Evolutionary conservation across 2,888 invertebrate genomes (phyloP), one percentile per base, ranked within the genome.

Genomic region (Luperina testacea): DNA sequence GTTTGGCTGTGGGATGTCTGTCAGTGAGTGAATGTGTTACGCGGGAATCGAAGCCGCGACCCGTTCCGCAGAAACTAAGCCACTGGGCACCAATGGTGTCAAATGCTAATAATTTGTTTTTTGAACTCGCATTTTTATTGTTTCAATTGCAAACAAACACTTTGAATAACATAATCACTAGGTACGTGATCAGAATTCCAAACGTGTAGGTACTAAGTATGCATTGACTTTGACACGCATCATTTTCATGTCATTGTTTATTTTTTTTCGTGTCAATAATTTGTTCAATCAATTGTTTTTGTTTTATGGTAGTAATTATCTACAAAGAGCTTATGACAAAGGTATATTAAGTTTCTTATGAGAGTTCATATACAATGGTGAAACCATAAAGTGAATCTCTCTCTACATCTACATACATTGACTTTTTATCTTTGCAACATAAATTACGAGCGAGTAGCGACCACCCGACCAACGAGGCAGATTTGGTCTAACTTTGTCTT

Each of bases 271-370:
- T 51, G 77, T n/a, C 24, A 45, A n/a, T 32, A 13, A 63, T 63
- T 75, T 42, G 15, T 45, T 48, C 8, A 38, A 53, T 57, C n/a
- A 15, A 78, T 53, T 48, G 78, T 78, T 48, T 67, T 38, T 77
- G 15, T 45, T 57, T 48, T 57, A 67, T 13, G 20, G 24, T n/a
- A 11, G 75, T 13, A 3, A 20, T 48, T 73, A 27, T n/a, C 20
- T 45, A n/a, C n/a, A 20, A 42, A 77, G 17, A 42, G 20, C 13
- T 5, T 45, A 65, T 53, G 32, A 77, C 57, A 78, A 69, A 48
- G 13, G 65, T 13, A 4, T 48, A 45, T 45, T 45, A 45, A 0
- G 45, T 45, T 45, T 45, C 45, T 13, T 11, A 45, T 11, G 7
- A 48, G 48, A 48, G 48, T 48, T 48, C 11, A 0, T 48, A 48